Evolutionary conservation across 1,140 invertebrate genomes (phyloP).

Genomic region (Penaeus vannamei): DNA sequence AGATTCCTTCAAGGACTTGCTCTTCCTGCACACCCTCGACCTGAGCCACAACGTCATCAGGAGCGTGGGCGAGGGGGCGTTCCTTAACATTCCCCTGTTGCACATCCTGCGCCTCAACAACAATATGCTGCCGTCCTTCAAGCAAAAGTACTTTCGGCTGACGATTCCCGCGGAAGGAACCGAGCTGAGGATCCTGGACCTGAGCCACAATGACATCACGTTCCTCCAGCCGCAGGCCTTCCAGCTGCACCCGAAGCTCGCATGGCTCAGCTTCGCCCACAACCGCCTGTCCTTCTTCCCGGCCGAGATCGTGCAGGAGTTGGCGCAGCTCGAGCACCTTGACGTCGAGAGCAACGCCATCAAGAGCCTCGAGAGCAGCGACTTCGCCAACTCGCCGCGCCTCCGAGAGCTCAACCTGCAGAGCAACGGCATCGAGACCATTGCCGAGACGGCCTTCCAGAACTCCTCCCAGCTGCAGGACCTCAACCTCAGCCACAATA

Average conservation of each 20-base stretch:
- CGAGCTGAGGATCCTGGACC: slow-evolving; percentile 80
- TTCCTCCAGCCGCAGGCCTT: slow-evolving; percentile 87
- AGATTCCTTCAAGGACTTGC: slow-evolving; percentile 70
- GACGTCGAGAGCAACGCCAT: slow-evolving; percentile 84
- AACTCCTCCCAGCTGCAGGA: slow-evolving; percentile 90
- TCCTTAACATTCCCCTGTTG: slow-evolving; percentile 70
- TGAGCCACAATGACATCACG: slow-evolving; percentile 83
- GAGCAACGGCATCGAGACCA: slow-evolving; percentile 83
- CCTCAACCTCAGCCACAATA: slow-evolving; percentile 83
- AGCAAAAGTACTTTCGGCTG: slow-evolving; percentile 81
- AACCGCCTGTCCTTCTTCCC: slow-evolving; percentile 89
- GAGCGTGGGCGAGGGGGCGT: slow-evolving; percentile 69
- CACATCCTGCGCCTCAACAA: slow-evolving; percentile 70
- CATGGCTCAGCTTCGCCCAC: slow-evolving; percentile 78
- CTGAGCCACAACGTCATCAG: slow-evolving; percentile 70
- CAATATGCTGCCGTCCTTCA: slow-evolving; percentile 78
- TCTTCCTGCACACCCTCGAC: slow-evolving; percentile 70
- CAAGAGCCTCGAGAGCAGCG: slow-evolving; percentile 84
- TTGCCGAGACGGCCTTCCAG: slow-evolving; percentile 89
- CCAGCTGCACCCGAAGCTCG: slow-evolving; percentile 83
- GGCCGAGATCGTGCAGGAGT: slow-evolving; percentile 81
- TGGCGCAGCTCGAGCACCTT: slow-evolving; percentile 72
- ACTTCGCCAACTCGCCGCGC: slow-evolving; percentile 85
- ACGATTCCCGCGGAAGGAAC: slow-evolving; percentile 71
- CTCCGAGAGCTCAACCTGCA: slow-evolving; percentile 80